Evolutionary conservation across 2,113 vertebrate genomes (phyloP).

Genomic region (Lathamus discolor): DNA sequence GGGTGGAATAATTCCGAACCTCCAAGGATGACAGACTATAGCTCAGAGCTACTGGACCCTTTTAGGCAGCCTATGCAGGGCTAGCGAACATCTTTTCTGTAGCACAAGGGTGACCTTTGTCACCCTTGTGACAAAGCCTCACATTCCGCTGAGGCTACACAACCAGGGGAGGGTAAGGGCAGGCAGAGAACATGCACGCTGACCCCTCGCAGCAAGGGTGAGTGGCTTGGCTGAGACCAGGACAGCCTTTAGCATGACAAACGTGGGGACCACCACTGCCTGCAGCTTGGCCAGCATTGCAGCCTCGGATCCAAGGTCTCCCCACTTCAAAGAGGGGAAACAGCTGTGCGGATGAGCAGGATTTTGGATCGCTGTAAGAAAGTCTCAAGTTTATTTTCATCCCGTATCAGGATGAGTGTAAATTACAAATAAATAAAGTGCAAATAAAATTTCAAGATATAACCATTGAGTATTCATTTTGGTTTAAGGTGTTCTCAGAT

Average conservation of each 20-base stretch:
- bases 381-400: not conserved
- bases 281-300: rapidly evolving
- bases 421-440: not conserved
- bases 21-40: not conserved
- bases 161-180: not conserved
- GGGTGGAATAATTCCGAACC: not conserved
- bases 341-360: not conserved
- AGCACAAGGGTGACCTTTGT: not conserved
- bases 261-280: not conserved
- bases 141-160: not conserved
- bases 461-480: not conserved
- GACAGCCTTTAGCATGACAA: not conserved
- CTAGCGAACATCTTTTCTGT: not conserved
- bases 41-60: not conserved
- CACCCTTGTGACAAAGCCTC: not conserved
- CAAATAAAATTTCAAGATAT: not conserved
- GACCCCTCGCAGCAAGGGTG: not conserved
- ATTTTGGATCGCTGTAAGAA: not conserved
- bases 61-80: not conserved
- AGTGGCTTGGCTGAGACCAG: not conserved
- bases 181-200: not conserved
- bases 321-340: not conserved
- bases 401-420: not conserved
- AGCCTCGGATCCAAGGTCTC: not conserved
- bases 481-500: not conserved